phyloP scores from a whole-genome alignment of 2,113 vertebrate genomes.

The Perca fluviatilis region DNA sequence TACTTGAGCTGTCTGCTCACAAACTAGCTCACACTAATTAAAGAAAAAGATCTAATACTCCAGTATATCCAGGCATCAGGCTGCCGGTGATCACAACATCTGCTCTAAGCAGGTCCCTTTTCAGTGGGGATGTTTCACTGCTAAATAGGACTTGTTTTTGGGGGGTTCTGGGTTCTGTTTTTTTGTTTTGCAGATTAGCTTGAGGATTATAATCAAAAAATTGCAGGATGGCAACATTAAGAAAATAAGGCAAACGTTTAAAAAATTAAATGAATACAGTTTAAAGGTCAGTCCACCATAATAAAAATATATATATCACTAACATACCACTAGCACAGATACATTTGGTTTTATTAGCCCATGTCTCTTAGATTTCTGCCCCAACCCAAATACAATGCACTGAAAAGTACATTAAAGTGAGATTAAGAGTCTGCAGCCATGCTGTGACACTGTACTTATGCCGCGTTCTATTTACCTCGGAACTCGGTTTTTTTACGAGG shows the following conservation, averaged over 20 bases:
- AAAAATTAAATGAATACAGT: background rate
- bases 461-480: too few relatives aligned
- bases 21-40: slow-evolving; percentile 60
- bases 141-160: background rate
- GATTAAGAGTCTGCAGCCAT: background rate
- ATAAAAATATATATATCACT: too few relatives aligned
- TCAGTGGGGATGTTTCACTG: background rate
- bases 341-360: background rate
- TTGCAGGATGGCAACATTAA: background rate
- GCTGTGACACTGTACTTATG: background rate
- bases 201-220: background rate
- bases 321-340: background rate
- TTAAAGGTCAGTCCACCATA: background rate
- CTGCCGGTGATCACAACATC: slow-evolving; percentile 19
- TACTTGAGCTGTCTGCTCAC: slow-evolving; percentile 24
- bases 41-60: slow-evolving; percentile 40
- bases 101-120: background rate
- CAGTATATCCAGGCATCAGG: slow-evolving; percentile 40
- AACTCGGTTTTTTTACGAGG: too few relatives aligned
- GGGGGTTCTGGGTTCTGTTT: background rate
- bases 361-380: too few relatives aligned
- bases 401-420: background rate
- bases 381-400: background rate
- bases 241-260: background rate
- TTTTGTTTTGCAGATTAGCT: background rate